Conservation (phyloP, 2,888 invertebrate genomes). For the Diloba caeruleocephala region DNA sequence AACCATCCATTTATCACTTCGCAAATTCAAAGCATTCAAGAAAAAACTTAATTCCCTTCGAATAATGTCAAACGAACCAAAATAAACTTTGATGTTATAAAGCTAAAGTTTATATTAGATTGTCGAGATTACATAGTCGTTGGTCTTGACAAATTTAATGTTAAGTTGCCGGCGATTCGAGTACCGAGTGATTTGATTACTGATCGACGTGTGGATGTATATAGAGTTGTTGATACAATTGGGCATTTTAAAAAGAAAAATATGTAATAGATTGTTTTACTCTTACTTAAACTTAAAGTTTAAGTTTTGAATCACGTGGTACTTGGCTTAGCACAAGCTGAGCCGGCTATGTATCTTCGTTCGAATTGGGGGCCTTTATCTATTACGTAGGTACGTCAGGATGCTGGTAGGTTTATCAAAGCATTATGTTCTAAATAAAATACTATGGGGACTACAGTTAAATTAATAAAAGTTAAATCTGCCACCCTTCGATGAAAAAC, state of each 20-base stretch:
- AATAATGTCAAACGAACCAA: conserved; percentile 14
- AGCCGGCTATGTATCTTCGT: too few species aligned
- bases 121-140: conserved; percentile 32
- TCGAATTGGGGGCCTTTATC: too few species aligned
- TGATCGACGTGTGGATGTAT: conserved; percentile 52
- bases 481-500: too few species aligned
- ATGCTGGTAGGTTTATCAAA: too few species aligned
- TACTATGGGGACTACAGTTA: too few species aligned
- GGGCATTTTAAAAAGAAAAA: not conserved
- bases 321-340: too few species aligned
- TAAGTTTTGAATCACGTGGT: too few species aligned
- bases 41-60: conserved; percentile 30
- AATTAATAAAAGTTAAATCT: too few species aligned
- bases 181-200: conserved; percentile 66
- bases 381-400: too few species aligned
- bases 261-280: too few species aligned
- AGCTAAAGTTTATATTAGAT: conserved; percentile 43
- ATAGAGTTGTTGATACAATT: conserved; percentile 42
- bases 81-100: conserved; percentile 31
- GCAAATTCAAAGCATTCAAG: conserved; percentile 27
- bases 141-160: conserved; percentile 70
- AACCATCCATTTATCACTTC: conserved; percentile 45
- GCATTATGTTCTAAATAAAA: too few species aligned
- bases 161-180: conserved; percentile 56
- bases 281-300: too few species aligned